phyloP scores from a whole-genome alignment of 2,797 vertebrate genomes.

The Anas bernieri region DNA sequence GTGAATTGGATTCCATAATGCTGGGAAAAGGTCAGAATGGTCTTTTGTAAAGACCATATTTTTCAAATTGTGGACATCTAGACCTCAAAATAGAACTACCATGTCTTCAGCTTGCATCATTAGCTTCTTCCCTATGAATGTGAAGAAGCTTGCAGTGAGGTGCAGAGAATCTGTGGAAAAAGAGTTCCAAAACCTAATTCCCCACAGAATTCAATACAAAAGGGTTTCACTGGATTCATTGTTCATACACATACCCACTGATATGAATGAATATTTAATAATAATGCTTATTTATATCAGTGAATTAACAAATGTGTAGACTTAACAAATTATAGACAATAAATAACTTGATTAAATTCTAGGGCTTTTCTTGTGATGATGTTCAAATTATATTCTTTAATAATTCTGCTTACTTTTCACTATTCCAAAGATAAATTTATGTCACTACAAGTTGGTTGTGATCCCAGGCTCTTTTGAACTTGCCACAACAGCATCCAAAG shows the following conservation, averaged over 20 bases:
- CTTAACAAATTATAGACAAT: neutral
- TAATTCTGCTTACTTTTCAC: neutral
- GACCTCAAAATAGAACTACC: neutral
- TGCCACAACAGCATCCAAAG: neutral
- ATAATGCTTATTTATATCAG: too few species aligned
- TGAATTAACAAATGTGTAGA: too few species aligned
- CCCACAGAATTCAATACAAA: neutral
- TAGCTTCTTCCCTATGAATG: neutral
- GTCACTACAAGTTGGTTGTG: neutral
- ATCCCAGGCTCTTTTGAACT: neutral
- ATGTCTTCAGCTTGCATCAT: neutral
- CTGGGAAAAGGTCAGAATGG: neutral
- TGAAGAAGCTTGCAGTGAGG: accelerated
- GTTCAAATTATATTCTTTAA: neutral
- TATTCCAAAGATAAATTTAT: neutral
- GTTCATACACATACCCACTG: neutral
- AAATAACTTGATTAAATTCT: neutral
- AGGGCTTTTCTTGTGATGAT: neutral
- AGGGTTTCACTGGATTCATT: neutral
- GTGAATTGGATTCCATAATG: neutral
- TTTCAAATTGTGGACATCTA: neutral
- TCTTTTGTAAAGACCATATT: neutral
- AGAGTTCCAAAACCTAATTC: neutral
- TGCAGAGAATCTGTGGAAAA: neutral
- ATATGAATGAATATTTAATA: neutral